These are phyloP conservation scores for Lymantria monacha DNA, from an alignment of 2,888 invertebrate species.

Conservation along the genomic window DNA sequence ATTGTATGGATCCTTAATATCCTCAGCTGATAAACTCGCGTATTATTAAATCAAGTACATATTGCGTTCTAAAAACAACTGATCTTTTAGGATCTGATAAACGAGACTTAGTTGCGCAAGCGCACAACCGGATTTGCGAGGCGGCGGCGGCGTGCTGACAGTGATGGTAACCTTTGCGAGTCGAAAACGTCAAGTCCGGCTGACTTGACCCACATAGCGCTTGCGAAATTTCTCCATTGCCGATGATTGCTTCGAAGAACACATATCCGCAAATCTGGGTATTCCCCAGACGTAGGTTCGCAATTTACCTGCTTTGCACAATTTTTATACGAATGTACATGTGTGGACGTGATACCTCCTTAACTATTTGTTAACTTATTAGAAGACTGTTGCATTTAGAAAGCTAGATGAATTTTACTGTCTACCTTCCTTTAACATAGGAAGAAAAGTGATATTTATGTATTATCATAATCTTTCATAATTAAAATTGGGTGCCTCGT, in stretches of 20 bases:
- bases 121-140: conserved; percentile 65
- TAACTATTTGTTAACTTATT: too few relatives aligned
- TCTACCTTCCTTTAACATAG: too few relatives aligned
- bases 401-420: too few relatives aligned
- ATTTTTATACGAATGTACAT: conserved; percentile 5
- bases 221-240: conserved; percentile 78
- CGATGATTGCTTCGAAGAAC: conserved; percentile 69
- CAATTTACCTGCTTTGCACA: conserved; percentile 38
- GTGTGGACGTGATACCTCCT: background rate
- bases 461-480: too few relatives aligned
- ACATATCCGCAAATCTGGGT: conserved; percentile 55
- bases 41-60: conserved; percentile 4
- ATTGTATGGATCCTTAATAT: background rate
- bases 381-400: too few relatives aligned
- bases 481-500: too few relatives aligned
- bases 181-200: conserved; percentile 78
- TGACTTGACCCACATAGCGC: conserved; percentile 76
- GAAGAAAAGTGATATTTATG: too few relatives aligned
- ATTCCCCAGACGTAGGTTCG: conserved; percentile 53
- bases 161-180: conserved; percentile 73
- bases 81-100: conserved; percentile 72
- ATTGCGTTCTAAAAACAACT: conserved; percentile 54
- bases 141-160: conserved; percentile 49
- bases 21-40: background rate
- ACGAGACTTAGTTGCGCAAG: conserved; percentile 72